Evolutionary conservation across 2,113 vertebrate species (phyloP).

Genomic region (Pseudopipra pipra): DNA sequence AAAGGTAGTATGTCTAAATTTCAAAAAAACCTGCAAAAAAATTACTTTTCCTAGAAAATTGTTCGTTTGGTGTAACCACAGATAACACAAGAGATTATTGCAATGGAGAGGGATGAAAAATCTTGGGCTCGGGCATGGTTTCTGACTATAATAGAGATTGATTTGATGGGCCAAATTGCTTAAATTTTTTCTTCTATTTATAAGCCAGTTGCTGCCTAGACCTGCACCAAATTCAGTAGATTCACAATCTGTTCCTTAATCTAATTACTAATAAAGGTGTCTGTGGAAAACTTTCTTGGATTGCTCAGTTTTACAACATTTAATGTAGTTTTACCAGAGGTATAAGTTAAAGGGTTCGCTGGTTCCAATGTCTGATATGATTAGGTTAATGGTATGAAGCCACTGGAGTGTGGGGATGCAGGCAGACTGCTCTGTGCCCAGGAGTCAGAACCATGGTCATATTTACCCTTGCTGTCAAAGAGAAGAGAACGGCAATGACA

Average conservation of each 20-base stretch:
- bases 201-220: neutral
- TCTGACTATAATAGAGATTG: no score
- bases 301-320: neutral
- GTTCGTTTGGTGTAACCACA: neutral
- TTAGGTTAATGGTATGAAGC: conserved; percentile 29
- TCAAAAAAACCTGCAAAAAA: neutral
- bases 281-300: neutral
- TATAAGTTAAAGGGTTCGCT: neutral
- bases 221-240: neutral
- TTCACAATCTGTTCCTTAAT: neutral
- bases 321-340: neutral
- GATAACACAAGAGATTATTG: neutral
- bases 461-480: conserved; percentile 39
- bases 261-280: neutral
- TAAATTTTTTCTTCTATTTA: neutral
- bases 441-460: conserved; percentile 1
- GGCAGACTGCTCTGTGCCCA: conserved; percentile 38
- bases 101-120: neutral
- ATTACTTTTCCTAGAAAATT: neutral
- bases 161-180: neutral
- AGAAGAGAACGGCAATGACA: conserved; percentile 27
- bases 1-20: neutral
- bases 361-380: conserved; percentile 22
- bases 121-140: neutral
- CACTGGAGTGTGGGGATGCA: conserved; percentile 20